Percentiles rank a stretch among this genome's conserved stretches.
These are phyloP conservation scores for Thereuonema tuberculata DNA, from an alignment of 1,140 invertebrate species.

Conservation along the genomic window DNA sequence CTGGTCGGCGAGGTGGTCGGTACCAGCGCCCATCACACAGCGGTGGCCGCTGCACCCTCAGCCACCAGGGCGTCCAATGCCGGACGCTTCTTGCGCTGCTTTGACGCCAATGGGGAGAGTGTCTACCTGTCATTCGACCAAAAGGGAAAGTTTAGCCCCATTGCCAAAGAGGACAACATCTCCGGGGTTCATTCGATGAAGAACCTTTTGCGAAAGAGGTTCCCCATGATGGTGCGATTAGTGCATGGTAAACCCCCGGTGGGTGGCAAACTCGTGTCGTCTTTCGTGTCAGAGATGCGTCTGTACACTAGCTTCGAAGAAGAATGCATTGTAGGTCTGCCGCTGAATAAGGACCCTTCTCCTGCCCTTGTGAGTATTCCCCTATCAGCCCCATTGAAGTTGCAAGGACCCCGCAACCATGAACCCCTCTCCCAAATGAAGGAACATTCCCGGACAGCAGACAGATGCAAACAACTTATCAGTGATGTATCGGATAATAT, in stretches of 20 bases:
- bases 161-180: constrained; percentile 81
- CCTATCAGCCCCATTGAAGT: constrained; percentile 65
- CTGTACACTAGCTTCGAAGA: constrained; percentile 69
- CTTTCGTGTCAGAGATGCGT: constrained; percentile 64
- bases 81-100: constrained; percentile 62
- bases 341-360: constrained; percentile 34
- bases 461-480: constrained; percentile 60
- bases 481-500: constrained; percentile 71
- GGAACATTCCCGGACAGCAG: constrained; percentile 63
- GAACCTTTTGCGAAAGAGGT: constrained; percentile 67
- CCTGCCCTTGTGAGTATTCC: constrained; percentile 63
- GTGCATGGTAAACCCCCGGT: constrained; percentile 65
- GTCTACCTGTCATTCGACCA: constrained; percentile 69
- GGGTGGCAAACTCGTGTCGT: constrained; percentile 45
- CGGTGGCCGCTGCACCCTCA: constrained; percentile 10
- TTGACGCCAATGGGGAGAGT: constrained; percentile 66
- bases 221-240: constrained; percentile 77
- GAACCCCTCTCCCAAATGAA: constrained; percentile 55
- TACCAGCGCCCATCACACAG: constrained; percentile 30
- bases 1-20: constrained; percentile 51
- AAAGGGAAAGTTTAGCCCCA: constrained; percentile 72
- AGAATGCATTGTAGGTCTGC: constrained; percentile 63
- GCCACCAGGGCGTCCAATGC: background rate
- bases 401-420: constrained; percentile 68
- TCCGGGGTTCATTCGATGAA: constrained; percentile 58